These are phyloP conservation scores for Drosophila pseudoobscura DNA, from an alignment of 1,140 invertebrate genomes.

Conservation along the genomic window DNA sequence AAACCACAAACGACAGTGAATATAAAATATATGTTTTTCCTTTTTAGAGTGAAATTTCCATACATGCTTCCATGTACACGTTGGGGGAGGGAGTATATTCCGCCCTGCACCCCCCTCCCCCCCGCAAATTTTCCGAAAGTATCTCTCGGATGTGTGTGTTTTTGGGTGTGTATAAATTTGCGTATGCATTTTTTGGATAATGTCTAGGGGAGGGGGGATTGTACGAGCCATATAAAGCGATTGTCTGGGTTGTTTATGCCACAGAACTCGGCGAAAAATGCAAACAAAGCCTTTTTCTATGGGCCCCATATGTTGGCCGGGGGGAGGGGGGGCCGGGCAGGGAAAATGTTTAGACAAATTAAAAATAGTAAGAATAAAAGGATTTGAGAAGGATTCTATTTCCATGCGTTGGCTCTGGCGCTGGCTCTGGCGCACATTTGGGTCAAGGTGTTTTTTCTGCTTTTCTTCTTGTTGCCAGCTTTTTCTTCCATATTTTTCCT, in stretches of 20 bases:
- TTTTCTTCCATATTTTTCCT: slow-evolving; percentile 25
- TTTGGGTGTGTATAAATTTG: slow-evolving; percentile 70
- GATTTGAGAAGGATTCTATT: slow-evolving; percentile 49
- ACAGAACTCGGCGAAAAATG: slow-evolving; percentile 46
- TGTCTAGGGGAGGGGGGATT: not conserved
- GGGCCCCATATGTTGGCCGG: slow-evolving; percentile 48
- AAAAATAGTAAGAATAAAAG: slow-evolving; percentile 71
- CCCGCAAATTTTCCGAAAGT: not conserved
- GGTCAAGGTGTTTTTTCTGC: slow-evolving; percentile 72
- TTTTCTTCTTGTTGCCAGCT: slow-evolving; percentile 25
- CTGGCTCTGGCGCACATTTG: slow-evolving; percentile 61
- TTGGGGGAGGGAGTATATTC: slow-evolving; percentile 19
- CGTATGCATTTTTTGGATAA: slow-evolving; percentile 71
- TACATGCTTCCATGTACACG: slow-evolving; percentile 41
- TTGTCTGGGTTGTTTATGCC: slow-evolving; percentile 60
- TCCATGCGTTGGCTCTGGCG: slow-evolving; percentile 29
- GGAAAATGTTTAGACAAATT: slow-evolving; percentile 79
- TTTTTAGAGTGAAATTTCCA: slow-evolving; percentile 73
- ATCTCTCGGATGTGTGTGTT: slow-evolving; percentile 6
- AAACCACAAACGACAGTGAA: slow-evolving; percentile 73
- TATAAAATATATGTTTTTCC: slow-evolving; percentile 73
- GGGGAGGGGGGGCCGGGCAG: no score
- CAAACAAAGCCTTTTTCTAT: slow-evolving; percentile 77
- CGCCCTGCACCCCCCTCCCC: not conserved
- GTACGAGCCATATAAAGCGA: slow-evolving; percentile 23